phyloP scores from a whole-genome alignment of 2,797 vertebrate species.

The Tauraco hartlaubi region DNA sequence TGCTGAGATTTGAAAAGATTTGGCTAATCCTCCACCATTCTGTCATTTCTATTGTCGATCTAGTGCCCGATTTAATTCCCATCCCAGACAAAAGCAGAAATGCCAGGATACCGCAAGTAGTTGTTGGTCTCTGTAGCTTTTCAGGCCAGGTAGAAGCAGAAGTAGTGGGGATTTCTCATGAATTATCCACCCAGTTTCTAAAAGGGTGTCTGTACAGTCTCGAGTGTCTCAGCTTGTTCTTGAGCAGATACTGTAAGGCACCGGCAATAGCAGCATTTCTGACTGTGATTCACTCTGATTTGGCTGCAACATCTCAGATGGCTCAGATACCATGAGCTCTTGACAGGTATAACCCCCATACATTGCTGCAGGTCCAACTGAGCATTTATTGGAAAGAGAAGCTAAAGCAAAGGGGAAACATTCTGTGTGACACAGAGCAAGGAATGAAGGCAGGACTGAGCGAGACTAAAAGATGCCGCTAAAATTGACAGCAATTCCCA shows the following conservation, averaged over 20 bases:
- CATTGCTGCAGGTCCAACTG: not conserved
- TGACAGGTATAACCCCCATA: not conserved
- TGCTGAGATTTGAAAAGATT: not conserved
- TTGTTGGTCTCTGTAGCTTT: not conserved
- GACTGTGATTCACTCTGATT: not conserved
- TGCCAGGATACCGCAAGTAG: not conserved
- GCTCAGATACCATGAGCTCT: not conserved
- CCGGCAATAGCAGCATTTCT: not conserved
- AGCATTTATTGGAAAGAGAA: not conserved
- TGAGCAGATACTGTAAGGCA: not conserved
- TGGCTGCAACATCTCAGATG: not conserved
- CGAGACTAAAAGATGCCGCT: not conserved
- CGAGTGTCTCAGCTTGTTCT: not conserved
- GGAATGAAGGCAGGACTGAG: not conserved
- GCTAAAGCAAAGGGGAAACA: not conserved
- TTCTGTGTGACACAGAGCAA: not conserved
- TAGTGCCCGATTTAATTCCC: not conserved
- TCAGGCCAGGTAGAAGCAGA: slow-evolving; percentile 21
- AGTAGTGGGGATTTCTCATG: not conserved
- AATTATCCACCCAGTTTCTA: not conserved
- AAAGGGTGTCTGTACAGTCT: not conserved
- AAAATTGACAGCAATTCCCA: not conserved
- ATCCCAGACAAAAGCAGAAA: slow-evolving; percentile 13
- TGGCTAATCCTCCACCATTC: not conserved
- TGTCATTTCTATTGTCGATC: not conserved